Base-by-base conservation (phyloP, 2,113 vertebrate genomes). In the Hippocampus guttulatus region DNA sequence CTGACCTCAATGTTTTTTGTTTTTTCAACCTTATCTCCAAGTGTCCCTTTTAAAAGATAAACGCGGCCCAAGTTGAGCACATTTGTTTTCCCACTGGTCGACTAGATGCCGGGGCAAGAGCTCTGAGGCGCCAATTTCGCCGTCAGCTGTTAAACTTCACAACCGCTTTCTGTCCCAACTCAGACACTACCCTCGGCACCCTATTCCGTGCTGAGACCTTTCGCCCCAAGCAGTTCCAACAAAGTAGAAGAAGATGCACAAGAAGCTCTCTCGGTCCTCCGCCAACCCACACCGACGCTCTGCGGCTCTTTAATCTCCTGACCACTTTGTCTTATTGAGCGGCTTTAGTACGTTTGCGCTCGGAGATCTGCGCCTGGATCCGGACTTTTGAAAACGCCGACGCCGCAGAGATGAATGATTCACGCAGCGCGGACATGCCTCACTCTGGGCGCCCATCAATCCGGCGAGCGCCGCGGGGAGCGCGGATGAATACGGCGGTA, bases 381-480 rank as follows among this genome's bases (percentile, higher is more conserved):
- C 21, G 45, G 40, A 63, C 33, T 38, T 63, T 63, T 41, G 30
- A 64, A 21, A 43, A 11, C 21, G 40, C 21, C 40, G 23, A 63
- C 33, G 41, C 21, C n/a, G 40, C 40, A 6, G 62, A 64, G 40
- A 64, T 64, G 63, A 64, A 11, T 64, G 63, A 64, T 64, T 64
- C 63, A 64, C 55, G 55, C 55, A 16, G 63, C 10, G 63, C 6
- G n/a, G 63, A 64, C 63, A 23, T 15, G 63, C 20, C 40, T 64
- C 40, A 43, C 62, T 64, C 40, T 58, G n/a, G 45, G 40, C n/a
- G 15, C n/a, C 21, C 63, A 64, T 64, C 63, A 64, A 64, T 64
- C 63, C 21, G 14, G 40, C 12, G n/a, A 64, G 63, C 40, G 14
- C 63, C 63, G 40, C n/a, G 12, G 63, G 63, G 21, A 9, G 40